A percentile compares a stretch with the other conserved stretches of the same genome.
Evolutionary conservation across 2,113 vertebrate species (phyloP).

Genomic region (Anarhynchus alexandrinus): DNA sequence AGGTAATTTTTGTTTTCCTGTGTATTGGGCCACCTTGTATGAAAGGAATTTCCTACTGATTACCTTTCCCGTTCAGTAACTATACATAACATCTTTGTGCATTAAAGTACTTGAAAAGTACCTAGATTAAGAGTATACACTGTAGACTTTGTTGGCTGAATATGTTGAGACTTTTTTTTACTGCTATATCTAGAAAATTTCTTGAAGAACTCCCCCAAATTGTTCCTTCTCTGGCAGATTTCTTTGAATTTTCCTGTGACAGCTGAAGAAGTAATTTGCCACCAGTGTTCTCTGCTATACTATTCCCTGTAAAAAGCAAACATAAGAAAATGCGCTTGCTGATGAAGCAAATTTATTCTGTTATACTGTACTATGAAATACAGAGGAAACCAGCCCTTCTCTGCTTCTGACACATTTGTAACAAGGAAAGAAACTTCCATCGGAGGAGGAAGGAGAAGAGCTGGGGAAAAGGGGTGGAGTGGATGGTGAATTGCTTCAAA

Average conservation of each 20-base stretch:
- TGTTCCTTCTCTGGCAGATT: background rate
- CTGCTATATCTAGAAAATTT: background rate
- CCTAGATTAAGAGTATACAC: background rate
- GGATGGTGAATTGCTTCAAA: background rate
- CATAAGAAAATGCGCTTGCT: background rate
- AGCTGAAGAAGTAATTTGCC: background rate
- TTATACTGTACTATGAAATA: background rate
- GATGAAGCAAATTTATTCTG: background rate
- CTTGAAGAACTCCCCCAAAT: background rate
- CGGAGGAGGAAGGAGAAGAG: background rate
- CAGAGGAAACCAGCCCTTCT: background rate
- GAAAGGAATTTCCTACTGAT: background rate
- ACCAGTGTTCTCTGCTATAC: background rate
- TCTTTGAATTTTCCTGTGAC: background rate
- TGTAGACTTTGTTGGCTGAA: background rate
- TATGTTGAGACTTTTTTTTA: background rate
- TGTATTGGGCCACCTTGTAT: background rate
- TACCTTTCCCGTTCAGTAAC: background rate
- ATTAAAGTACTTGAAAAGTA: background rate
- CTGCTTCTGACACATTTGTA: background rate
- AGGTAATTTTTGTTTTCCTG: background rate
- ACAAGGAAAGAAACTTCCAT: background rate
- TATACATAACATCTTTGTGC: background rate
- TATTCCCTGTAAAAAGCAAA: background rate
- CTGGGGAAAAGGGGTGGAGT: background rate